These are phyloP conservation scores for Conger conger DNA, from an alignment of 2,113 vertebrate species.

Conservation along the genomic window DNA sequence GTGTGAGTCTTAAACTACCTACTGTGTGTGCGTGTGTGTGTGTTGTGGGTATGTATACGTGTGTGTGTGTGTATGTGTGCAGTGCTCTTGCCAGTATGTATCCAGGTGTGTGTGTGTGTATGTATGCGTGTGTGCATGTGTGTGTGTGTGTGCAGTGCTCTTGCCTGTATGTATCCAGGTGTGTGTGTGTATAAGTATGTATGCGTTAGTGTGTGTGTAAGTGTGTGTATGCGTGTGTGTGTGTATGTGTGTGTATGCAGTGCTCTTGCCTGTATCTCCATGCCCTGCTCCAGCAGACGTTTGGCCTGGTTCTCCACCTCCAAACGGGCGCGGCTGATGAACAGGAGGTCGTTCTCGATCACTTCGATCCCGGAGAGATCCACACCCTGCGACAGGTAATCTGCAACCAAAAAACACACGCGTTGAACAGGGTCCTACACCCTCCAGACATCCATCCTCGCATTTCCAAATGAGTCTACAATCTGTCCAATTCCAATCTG, in stretches of 20 bases:
- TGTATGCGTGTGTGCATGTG: no score
- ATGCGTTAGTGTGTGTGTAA: background rate
- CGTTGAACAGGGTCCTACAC: background rate
- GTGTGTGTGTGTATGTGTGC: no score
- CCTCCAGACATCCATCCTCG: background rate
- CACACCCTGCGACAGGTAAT: conserved; percentile 95
- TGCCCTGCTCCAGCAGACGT: conserved; percentile 90
- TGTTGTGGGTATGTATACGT: no score
- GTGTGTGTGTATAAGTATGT: background rate
- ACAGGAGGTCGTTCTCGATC: conserved; percentile 92
- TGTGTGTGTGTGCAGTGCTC: no score
- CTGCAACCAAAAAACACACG: conserved; percentile 63
- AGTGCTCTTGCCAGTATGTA: no score
- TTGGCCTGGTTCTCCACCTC: conserved; percentile 98
- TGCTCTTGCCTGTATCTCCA: conserved; percentile 91
- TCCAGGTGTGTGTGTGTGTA: no score
- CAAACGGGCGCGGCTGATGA: conserved; percentile 91
- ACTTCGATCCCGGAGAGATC: conserved; percentile 95
- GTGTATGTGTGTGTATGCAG: background rate
- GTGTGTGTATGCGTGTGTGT: background rate
- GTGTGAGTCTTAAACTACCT: no score
- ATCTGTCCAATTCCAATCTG: background rate
- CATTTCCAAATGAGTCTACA: background rate
- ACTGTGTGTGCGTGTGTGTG: no score
- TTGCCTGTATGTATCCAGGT: background rate